Evolutionary conservation across 2,797 vertebrate species (phyloP).

Genomic region (Pipistrellus pygmaeus): DNA sequence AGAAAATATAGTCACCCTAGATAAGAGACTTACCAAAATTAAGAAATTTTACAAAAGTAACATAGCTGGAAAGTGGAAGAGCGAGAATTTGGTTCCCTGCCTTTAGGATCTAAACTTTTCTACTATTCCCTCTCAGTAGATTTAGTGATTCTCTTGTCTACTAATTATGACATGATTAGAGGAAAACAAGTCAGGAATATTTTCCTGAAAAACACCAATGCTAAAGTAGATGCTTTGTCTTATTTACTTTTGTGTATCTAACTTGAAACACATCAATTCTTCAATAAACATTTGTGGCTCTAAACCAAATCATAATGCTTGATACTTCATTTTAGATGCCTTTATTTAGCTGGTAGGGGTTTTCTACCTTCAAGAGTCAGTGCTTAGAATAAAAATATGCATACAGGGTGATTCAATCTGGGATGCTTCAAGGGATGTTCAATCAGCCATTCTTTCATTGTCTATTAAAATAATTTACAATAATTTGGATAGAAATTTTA

Average conservation of each 20-base stretch:
- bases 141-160: neutral
- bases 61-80: neutral
- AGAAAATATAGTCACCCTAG: neutral
- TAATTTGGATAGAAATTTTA: neutral
- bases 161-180: neutral
- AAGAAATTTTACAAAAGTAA: neutral
- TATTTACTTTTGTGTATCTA: neutral
- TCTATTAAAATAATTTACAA: constrained; percentile 2
- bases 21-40: constrained; percentile 2
- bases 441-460: neutral
- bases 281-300: neutral
- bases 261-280: neutral
- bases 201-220: neutral
- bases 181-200: neutral
- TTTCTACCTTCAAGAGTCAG: constrained; percentile 25
- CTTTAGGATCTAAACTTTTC: neutral
- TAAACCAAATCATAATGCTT: neutral
- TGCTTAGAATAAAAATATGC: neutral
- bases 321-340: neutral
- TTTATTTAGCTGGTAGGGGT: neutral
- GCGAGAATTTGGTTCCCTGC: neutral
- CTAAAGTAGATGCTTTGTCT: neutral
- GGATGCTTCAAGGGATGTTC: no score
- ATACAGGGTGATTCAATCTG: neutral
- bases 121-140: neutral